Conservation (phyloP, 2,797 vertebrate genomes). For the Coluber constrictor region DNA sequence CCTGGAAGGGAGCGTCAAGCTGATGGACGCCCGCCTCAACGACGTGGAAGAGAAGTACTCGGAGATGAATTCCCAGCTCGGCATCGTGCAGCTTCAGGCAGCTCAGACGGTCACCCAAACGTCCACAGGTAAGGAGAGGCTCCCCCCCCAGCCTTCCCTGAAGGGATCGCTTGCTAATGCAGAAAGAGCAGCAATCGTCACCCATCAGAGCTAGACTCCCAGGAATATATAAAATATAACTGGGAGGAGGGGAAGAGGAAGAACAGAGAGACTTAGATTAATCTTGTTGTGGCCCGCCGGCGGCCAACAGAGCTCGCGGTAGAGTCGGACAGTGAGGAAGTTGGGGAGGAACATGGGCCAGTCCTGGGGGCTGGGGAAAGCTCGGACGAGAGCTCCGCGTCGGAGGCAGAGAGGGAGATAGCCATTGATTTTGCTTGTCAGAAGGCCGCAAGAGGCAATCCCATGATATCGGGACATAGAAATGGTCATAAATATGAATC, state of each 20-base stretch:
- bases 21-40: conserved; percentile 81
- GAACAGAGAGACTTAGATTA: not conserved
- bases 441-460: too few species aligned
- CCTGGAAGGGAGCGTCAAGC: conserved; percentile 84
- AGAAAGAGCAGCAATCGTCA: not conserved
- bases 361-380: too few species aligned
- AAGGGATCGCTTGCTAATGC: not conserved
- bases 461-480: too few species aligned
- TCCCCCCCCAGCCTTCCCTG: too few species aligned
- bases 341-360: too few species aligned
- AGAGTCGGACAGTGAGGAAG: too few species aligned
- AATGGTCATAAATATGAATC: too few species aligned
- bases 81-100: conserved; percentile 93
- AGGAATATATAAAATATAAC: not conserved
- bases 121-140: conserved; percentile 84
- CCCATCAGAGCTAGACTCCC: not conserved
- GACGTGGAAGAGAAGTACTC: conserved; percentile 95
- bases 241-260: not conserved
- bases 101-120: conserved; percentile 87
- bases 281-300: too few species aligned
- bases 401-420: too few species aligned
- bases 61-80: conserved; percentile 91
- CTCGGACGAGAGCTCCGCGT: too few species aligned
- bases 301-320: too few species aligned
- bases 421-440: too few species aligned